A percentile compares a stretch with the other conserved stretches of the same genome.
Evolutionary conservation across 2,113 vertebrate genomes (phyloP).

Genomic region (Leucopsar rothschildi): DNA sequence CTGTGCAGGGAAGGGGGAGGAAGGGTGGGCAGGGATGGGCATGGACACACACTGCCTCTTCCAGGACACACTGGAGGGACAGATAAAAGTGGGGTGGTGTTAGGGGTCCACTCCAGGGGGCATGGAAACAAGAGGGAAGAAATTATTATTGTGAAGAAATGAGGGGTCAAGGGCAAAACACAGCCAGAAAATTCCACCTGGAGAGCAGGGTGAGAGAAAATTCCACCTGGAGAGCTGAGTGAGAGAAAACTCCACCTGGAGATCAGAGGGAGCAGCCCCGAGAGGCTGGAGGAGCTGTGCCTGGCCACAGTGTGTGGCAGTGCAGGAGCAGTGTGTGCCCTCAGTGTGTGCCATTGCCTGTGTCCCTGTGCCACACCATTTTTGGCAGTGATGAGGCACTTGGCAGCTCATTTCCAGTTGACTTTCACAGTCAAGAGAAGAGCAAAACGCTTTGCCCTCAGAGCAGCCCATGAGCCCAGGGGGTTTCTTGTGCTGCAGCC

Average conservation of each 20-base stretch:
- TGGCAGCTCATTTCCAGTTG: background rate
- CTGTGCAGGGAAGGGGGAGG: background rate
- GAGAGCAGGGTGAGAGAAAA: background rate
- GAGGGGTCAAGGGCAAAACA: background rate
- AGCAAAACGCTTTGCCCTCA: background rate
- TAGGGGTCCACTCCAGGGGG: background rate
- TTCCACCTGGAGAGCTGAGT: background rate
- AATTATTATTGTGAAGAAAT: background rate
- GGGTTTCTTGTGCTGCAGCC: background rate
- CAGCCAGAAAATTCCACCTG: background rate
- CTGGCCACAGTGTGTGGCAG: accelerated
- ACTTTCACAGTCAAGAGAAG: background rate
- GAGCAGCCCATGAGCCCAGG: accelerated
- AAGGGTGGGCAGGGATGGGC: background rate
- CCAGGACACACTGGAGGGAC: background rate
- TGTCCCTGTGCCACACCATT: background rate
- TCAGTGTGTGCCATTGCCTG: background rate
- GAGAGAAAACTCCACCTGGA: background rate
- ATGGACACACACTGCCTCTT: background rate
- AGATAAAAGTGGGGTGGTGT: background rate
- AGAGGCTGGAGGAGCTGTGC: background rate
- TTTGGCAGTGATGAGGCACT: background rate
- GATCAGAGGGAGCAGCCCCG: background rate
- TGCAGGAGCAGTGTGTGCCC: background rate
- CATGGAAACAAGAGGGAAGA: background rate